These are phyloP conservation scores for Homalodisca vitripennis DNA, from an alignment of 1,140 invertebrate species.

Conservation along the genomic window DNA sequence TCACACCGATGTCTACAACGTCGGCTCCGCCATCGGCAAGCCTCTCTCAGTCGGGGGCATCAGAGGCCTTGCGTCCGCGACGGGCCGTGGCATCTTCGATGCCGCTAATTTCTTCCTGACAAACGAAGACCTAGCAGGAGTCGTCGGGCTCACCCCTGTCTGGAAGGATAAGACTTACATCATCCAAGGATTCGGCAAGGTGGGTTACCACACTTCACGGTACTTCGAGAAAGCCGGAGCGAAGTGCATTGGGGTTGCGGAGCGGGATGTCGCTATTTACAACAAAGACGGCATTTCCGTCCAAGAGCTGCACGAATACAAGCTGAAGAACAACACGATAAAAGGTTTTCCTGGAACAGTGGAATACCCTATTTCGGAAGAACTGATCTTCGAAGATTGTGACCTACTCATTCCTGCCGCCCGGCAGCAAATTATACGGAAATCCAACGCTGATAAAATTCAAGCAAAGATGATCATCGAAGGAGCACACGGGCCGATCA, in stretches of 20 bases:
- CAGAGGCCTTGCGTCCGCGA: constrained; percentile 82
- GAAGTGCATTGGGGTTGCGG: constrained; percentile 77
- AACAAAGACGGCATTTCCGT: constrained; percentile 64
- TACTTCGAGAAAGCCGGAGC: constrained; percentile 77
- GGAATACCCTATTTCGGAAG: constrained; percentile 56
- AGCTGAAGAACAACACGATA: constrained; percentile 62
- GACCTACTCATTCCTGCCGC: constrained; percentile 89
- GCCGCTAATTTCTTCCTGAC: constrained; percentile 78
- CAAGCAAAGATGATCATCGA: constrained; percentile 85
- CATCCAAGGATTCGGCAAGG: constrained; percentile 84
- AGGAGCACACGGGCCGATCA: constrained; percentile 98
- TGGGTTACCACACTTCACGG: constrained; percentile 76
- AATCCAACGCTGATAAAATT: constrained; percentile 71
- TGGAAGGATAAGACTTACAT: constrained; percentile 80
- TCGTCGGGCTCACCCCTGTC: constrained; percentile 69
- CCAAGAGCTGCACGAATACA: constrained; percentile 54
- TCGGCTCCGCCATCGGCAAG: constrained; percentile 87
- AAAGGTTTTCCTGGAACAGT: constrained; percentile 73
- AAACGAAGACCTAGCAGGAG: constrained; percentile 74
- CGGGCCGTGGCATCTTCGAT: constrained; percentile 85
- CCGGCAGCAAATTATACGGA: constrained; percentile 75
- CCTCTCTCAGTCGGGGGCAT: constrained; percentile 74
- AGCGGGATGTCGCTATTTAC: constrained; percentile 67
- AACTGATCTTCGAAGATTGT: constrained; percentile 71
- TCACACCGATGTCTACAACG: constrained; percentile 75